Conservation (phyloP, 2,797 vertebrate species). For the Euphonia xanthogaster region DNA sequence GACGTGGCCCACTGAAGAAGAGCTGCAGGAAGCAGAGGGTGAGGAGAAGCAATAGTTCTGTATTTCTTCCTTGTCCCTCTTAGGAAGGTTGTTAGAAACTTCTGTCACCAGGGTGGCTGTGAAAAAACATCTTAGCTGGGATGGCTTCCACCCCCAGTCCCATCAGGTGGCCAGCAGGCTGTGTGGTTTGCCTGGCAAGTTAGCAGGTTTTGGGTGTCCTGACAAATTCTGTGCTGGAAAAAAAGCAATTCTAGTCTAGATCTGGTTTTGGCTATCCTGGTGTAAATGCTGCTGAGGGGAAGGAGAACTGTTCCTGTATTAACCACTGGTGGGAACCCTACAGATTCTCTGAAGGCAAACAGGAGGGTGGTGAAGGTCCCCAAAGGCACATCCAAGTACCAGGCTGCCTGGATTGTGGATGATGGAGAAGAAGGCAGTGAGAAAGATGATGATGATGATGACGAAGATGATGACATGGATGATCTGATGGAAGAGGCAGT, state of each 20-base stretch:
- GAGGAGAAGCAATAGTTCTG: not conserved
- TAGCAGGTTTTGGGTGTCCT: not conserved
- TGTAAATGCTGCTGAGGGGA: not conserved
- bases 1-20: constrained; percentile 94
- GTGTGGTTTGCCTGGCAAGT: not conserved
- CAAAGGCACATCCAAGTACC: constrained; percentile 94
- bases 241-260: not conserved
- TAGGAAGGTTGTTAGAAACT: not conserved
- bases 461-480: constrained; percentile 73
- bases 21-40: constrained; percentile 92
- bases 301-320: not conserved
- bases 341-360: constrained; percentile 80
- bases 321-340: not conserved
- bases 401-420: constrained; percentile 92
- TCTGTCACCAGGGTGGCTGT: not conserved
- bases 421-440: constrained; percentile 73
- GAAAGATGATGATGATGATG: constrained; percentile 72
- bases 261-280: not conserved
- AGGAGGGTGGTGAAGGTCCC: constrained; percentile 85
- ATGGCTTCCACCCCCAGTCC: not conserved
- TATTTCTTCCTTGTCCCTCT: not conserved
- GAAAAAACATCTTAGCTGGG: not conserved
- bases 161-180: too few species aligned
- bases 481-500: constrained; percentile 79
- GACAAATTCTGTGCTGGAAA: not conserved